Base-by-base conservation (phyloP, 1,140 invertebrate species). In the Drosophila simulans region DNA sequence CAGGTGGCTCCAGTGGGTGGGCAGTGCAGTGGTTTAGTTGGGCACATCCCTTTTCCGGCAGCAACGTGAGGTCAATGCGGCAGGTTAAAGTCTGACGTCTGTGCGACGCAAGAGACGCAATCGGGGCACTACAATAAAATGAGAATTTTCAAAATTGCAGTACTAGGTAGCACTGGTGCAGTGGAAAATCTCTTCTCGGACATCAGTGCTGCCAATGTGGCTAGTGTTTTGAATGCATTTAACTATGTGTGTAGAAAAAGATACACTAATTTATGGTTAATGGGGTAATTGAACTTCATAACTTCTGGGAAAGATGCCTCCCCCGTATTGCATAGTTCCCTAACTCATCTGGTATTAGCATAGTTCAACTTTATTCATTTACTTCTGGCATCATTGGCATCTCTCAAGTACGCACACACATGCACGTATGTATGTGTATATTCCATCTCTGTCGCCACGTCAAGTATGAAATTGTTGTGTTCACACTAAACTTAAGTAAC, bases 401-500 rank as follows among this genome's bases (percentile, higher is more conserved):
- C 42, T 10, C 17, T 12, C 15, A 11, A 8, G 3, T 43, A 15
- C 8, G 20, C 1, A 7, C 7, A 22, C 17, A 42, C n/a, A 17
- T 8, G 8, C 5, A 20, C 15, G n/a, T 40, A 17, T 8, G 7
- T 17, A 43, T 10, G 7, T n/a, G 7, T 7, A 25, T 13, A 48
- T 31, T 11, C 22, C 40, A 42, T 40, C 56, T 70, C 48, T 49
- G 49, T 56, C 45, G 57, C 63, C 51, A 62, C 82, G 71, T 86
- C 84, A 89, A 83, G 83, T 88, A 88, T 88, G 77, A 88, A 88
- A 88, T 88, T 89, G 84, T 88, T 89, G 84, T 88, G 84, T 88
- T 88, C 84, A 88, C 84, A 88, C 84, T 89, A 89, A 89, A 88
- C 84, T 88, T 89, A 88, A 88, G 84, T 88, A 88, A 88, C 84